These are phyloP conservation scores for Andrena bucephala DNA, from an alignment of 2,888 invertebrate species.

Conservation along the genomic window DNA sequence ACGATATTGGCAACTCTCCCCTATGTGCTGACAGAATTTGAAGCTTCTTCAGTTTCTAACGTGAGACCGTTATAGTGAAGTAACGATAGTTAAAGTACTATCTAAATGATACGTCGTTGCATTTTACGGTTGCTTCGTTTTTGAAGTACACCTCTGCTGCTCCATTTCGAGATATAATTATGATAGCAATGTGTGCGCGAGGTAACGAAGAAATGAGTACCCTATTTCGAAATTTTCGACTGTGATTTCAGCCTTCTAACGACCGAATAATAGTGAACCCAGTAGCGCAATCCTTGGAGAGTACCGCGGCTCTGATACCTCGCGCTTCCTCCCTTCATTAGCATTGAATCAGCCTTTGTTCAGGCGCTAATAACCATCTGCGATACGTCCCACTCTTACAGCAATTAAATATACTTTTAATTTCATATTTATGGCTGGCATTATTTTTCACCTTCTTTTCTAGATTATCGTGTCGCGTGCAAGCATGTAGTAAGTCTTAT, in stretches of 20 bases:
- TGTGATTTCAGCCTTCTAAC: neutral
- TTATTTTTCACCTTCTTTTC: neutral
- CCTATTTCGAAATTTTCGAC: neutral
- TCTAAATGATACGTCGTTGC: neutral
- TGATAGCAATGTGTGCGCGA: neutral
- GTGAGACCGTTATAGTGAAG: too few species aligned
- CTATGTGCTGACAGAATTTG: too few species aligned
- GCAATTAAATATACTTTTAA: neutral
- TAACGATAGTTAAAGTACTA: too few species aligned
- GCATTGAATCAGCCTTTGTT: conserved; percentile 33
- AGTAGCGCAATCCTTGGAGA: neutral
- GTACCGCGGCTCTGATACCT: neutral
- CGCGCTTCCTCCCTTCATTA: neutral
- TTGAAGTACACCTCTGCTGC: neutral
- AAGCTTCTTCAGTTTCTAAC: too few species aligned
- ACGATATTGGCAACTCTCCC: too few species aligned
- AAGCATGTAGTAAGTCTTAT: neutral
- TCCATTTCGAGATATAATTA: neutral
- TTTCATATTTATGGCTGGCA: neutral
- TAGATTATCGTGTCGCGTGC: neutral
- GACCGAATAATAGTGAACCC: neutral
- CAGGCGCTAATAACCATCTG: conserved; percentile 2
- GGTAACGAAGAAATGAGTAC: neutral
- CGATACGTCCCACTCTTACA: neutral
- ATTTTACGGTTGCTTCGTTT: neutral